Evolutionary conservation across 2,113 vertebrate species (phyloP).

Genomic region (Catharus bicknelli): DNA sequence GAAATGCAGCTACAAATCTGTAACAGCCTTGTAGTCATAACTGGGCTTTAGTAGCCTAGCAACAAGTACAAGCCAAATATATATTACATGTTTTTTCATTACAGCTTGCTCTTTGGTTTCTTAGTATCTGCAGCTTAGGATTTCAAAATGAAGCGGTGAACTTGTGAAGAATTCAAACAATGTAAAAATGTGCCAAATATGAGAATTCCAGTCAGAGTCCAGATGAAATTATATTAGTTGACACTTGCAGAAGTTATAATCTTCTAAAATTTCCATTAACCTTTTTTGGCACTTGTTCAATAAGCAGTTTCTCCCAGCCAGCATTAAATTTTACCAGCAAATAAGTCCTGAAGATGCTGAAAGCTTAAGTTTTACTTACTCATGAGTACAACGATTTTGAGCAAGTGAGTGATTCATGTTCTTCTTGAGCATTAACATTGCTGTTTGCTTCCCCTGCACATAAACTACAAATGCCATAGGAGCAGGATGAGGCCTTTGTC

Average conservation of each 20-base stretch:
- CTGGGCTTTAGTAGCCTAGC: conserved; percentile 29
- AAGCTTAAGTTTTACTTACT: not conserved
- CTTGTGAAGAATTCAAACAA: not conserved
- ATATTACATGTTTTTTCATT: not conserved
- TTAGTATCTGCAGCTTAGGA: not conserved
- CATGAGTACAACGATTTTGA: not conserved
- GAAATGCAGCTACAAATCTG: not conserved
- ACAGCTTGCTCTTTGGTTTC: not conserved
- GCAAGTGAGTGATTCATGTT: not conserved
- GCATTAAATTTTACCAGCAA: not conserved
- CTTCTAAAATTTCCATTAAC: not conserved
- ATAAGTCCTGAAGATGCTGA: not conserved
- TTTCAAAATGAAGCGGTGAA: not conserved
- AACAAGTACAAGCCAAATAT: conserved; percentile 15
- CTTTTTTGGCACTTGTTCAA: not conserved
- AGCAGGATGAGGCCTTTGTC: not conserved
- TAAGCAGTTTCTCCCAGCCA: not conserved
- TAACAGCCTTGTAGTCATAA: not conserved
- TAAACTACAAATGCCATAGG: not conserved
- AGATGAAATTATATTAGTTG: not conserved
- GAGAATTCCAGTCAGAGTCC: not conserved
- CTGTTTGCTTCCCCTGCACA: not conserved
- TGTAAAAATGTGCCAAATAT: not conserved
- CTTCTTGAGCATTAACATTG: not conserved
- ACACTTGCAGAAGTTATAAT: not conserved